A percentile compares a stretch with the other conserved stretches of the same genome.
These are phyloP conservation scores for Acrocephalus arundinaceus DNA, from an alignment of 2,113 vertebrate genomes.

Conservation along the genomic window DNA sequence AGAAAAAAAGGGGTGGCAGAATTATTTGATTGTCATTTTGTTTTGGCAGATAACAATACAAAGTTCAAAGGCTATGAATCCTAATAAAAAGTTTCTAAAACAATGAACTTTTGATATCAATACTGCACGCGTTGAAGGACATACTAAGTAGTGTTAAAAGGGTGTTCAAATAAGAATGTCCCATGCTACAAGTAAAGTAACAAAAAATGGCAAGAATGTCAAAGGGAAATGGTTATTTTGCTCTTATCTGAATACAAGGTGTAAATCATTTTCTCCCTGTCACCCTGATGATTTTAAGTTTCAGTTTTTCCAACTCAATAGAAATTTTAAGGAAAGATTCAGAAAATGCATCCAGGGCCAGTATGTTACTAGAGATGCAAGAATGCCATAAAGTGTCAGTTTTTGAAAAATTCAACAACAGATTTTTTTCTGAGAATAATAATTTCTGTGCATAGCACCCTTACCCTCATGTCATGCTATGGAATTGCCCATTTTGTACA, in stretches of 20 bases:
- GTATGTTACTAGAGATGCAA: neutral
- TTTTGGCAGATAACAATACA: constrained; percentile 46
- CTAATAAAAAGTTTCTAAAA: constrained; percentile 19
- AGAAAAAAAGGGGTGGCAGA: neutral
- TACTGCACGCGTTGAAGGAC: neutral
- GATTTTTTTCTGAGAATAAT: neutral
- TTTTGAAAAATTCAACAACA: neutral
- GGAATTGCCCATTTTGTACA: neutral
- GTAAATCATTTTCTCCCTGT: neutral
- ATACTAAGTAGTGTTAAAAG: neutral
- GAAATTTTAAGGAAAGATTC: neutral
- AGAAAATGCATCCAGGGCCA: neutral
- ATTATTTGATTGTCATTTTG: constrained; percentile 49
- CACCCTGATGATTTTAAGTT: neutral
- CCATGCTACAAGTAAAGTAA: neutral
- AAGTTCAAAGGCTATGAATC: constrained; percentile 31
- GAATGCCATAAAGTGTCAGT: neutral
- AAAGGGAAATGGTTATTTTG: neutral
- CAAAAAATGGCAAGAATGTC: neutral
- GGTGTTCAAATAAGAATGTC: neutral
- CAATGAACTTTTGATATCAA: constrained; percentile 1
- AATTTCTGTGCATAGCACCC: neutral
- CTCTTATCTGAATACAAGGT: neutral
- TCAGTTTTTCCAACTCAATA: neutral
- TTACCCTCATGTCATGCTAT: neutral